Base-by-base conservation (phyloP, 2,113 vertebrate species). In the Cryptotis parvus region DNA sequence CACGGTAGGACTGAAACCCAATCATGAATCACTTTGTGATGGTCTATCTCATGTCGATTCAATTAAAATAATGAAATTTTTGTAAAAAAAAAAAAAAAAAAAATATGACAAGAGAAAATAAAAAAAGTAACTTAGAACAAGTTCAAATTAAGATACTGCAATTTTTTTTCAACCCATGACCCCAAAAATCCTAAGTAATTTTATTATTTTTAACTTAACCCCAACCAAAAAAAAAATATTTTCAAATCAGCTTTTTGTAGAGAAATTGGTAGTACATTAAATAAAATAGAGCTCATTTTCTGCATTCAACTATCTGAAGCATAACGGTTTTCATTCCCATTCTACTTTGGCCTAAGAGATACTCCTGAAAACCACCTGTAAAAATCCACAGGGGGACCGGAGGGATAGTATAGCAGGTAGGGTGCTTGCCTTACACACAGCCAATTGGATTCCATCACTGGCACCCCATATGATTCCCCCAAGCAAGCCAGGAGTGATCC, bases 231-330 rank as follows among this genome's bases (percentile, higher is more conserved):
- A 69, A 49, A 49, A 58, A 58, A 18, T 80, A 91, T 43, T 86
- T 92, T 91, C 69, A 91, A 94, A 91, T 39, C 58, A 49, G 49
- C 66, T 80, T 76, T 88, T 37, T 90, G 74, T 66, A 85, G 89
- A 94, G 35, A 87, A 91, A 88, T 9, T 77, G 18, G 3, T 63
- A 85, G 77, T 45, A n/a, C n/a, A 3, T 79, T 72, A 90, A 24
- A 88, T 61, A 31, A 91, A 89, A 84, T 0, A 52, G 9, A 77
- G 61, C 49, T 29, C 37, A 82, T 58, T 91, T 84, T 91, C 79
- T 93, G 31, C 29, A 81, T 1, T 6, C 43, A 82, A 85, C 0
- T 76, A 65, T 37, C n/a, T 77, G 29, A 87, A 75, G 68, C 37
- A 83, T 6, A 35, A n/a, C 81, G 68, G 80, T 73, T 41, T 45